Evolutionary conservation across 2,888 invertebrate genomes (phyloP), one percentile per base, ranked within the genome.

Genomic region (Pammene aurita): DNA sequence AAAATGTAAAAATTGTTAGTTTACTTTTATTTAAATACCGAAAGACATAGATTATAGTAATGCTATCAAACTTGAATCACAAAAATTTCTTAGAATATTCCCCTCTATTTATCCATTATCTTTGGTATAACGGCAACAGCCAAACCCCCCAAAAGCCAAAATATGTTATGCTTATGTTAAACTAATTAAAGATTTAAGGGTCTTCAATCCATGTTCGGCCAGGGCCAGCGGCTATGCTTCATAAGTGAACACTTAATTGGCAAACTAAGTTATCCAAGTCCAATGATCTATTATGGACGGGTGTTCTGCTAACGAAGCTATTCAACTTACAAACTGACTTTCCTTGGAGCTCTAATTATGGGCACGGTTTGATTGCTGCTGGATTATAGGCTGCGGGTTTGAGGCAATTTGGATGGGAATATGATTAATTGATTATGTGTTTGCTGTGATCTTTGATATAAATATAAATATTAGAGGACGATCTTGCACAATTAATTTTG

Each of bases 211-310:
- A n/a, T 61, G 48, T 61, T 50, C 18, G 18, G 14, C 41, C 41
- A 54, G 18, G 50, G 44, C 67, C 50, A 57, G 42, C 16, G 63
- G 62, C 62, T 42, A 58, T 9, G 71, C 66, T 76, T 78, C 78
- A 80, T 80, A 86, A 86, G 85, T 83, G 83, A 76, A 80, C 79
- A 77, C 86, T 84, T 86, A 85, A 88, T 87, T 87, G 83, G 78
- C 77, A 72, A 87, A 88, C 81, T 84, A 79, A 82, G 84, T 86
- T 86, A 83, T 73, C 63, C 73, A 81, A 78, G 75, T 84, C 74
- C 77, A 77, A 78, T 78, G 77, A 82, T 86, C 80, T 79, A 84
- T 86, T 84, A 86, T 88, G 83, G 83, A 84, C 84, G 80, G 78
- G n/a, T 79, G 76, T 81, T 80, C 78, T 75, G 77, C 79, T 89